phyloP scores from a whole-genome alignment of 2,113 vertebrate genomes.

The Heterocephalus glaber region DNA sequence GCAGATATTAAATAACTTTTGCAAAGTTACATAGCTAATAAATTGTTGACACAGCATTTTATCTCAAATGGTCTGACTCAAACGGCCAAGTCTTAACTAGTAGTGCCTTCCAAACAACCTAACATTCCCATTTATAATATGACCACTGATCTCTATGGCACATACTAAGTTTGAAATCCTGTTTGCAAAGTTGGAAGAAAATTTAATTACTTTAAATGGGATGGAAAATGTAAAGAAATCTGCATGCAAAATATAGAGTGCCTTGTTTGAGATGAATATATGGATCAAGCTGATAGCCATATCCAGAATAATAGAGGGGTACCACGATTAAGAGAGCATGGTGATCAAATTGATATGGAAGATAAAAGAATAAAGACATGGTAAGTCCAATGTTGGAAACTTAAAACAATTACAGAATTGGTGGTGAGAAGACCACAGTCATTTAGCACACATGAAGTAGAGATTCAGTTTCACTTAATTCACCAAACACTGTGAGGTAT shows the following conservation, averaged over 20 bases:
- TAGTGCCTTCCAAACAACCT: background rate
- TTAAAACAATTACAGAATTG: background rate
- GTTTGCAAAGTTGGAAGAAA: conserved; percentile 1
- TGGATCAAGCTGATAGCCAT: background rate
- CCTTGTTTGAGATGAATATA: background rate
- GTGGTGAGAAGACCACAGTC: background rate
- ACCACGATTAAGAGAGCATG: background rate
- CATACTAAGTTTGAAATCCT: background rate
- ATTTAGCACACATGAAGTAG: background rate
- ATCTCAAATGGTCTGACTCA: background rate
- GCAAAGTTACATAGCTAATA: background rate
- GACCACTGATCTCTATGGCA: background rate
- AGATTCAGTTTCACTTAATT: conserved; percentile 2
- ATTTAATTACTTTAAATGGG: background rate
- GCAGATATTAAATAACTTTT: background rate
- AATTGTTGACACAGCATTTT: background rate
- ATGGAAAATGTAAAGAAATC: background rate
- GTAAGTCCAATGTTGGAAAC: background rate
- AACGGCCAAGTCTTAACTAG: background rate
- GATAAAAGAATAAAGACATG: background rate
- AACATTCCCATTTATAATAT: background rate
- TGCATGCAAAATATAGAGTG: background rate
- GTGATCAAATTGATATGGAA: background rate
- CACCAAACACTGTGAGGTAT: background rate
- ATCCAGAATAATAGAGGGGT: background rate